phyloP scores from a whole-genome alignment of 2,888 invertebrate species.

The Eupithecia centaureata region DNA sequence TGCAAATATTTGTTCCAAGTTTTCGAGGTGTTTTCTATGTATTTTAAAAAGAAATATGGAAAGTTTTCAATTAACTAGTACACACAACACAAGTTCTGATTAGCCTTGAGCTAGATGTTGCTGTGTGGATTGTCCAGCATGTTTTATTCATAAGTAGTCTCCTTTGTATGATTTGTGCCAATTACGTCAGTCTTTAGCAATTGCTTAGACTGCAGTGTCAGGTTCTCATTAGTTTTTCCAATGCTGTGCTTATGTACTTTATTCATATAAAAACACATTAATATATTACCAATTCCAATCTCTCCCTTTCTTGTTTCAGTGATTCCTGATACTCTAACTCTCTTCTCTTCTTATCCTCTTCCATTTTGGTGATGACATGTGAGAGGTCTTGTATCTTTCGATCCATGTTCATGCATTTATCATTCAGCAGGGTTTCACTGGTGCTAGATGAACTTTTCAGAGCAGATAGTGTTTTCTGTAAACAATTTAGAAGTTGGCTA shows the following conservation, averaged over 20 bases:
- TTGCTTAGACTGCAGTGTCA: not conserved
- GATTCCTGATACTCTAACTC: conserved; percentile 71
- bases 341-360: conserved; percentile 69
- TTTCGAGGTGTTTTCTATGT: no score
- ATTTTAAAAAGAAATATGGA: no score
- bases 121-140: no score
- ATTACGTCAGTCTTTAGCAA: not conserved
- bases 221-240: no score
- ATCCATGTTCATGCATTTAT: conserved; percentile 72
- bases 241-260: no score
- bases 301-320: conserved; percentile 73
- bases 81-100: no score
- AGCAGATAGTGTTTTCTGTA: conserved; percentile 63
- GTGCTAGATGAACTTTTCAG: conserved; percentile 64
- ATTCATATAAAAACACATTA: not conserved
- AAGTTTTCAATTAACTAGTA: no score
- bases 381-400: conserved; percentile 71
- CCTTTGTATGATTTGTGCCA: not conserved
- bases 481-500: conserved; percentile 8
- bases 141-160: no score
- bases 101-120: no score
- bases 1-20: no score
- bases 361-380: conserved; percentile 65
- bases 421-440: conserved; percentile 75
- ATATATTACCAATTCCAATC: conserved; percentile 60